phyloP scores from a whole-genome alignment of 2,888 invertebrate species.

The Sesamia inferens region DNA sequence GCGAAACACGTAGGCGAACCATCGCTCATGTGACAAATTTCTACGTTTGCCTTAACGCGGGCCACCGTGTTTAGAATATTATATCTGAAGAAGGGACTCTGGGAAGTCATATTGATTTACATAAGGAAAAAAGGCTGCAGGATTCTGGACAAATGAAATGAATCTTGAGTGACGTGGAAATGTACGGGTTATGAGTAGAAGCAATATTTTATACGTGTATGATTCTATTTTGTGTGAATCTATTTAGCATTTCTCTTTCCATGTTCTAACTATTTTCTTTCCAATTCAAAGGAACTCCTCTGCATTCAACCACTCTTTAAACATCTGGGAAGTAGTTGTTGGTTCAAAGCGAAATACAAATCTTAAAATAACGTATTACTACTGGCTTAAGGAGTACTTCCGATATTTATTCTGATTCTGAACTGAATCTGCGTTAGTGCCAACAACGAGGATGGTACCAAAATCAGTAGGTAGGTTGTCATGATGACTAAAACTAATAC shows the following conservation, averaged over 20 bases:
- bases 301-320: not conserved
- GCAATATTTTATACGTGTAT: conserved; percentile 27
- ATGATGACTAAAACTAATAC: conserved; percentile 9
- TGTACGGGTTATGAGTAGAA: conserved; percentile 34
- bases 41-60: conserved; percentile 90
- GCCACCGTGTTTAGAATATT: conserved; percentile 89
- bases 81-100: conserved; percentile 79
- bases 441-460: not conserved
- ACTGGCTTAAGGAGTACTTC: not conserved
- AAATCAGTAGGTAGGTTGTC: not conserved
- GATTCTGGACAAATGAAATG: conserved; percentile 67
- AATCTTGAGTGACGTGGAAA: conserved; percentile 61
- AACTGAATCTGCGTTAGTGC: not conserved
- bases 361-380: not conserved
- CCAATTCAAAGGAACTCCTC: not conserved
- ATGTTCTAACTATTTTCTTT: not conserved
- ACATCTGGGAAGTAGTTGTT: not conserved
- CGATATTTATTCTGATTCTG: not conserved
- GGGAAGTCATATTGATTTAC: conserved; percentile 86
- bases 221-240: conserved; percentile 15
- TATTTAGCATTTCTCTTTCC: conserved; percentile 23
- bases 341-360: not conserved
- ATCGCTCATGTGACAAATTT: conserved; percentile 91
- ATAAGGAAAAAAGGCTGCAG: conserved; percentile 76
- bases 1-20: conserved; percentile 89